Conservation (phyloP, 1,140 invertebrate species). For the Rhyacophila brunnea region DNA sequence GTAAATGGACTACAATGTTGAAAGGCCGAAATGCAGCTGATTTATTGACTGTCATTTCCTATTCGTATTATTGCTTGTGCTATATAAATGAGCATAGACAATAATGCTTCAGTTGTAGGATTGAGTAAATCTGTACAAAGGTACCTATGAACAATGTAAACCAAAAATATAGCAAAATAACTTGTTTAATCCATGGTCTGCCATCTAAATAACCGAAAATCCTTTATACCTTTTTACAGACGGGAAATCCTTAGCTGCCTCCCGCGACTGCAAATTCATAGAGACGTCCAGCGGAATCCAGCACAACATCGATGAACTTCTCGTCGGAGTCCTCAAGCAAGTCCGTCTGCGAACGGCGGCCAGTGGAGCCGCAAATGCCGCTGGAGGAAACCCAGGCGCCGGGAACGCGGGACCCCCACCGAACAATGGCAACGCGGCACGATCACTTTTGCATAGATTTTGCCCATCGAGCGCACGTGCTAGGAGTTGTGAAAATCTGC, state of each 20-base stretch:
- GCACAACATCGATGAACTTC: constrained; percentile 87
- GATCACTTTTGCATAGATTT: constrained; percentile 81
- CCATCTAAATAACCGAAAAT: too few species aligned
- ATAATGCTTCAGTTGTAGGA: too few species aligned
- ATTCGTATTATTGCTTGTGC: too few species aligned
- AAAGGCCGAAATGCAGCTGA: too few species aligned
- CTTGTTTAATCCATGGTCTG: too few species aligned
- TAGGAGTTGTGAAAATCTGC: constrained; percentile 88
- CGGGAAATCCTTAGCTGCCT: constrained; percentile 79
- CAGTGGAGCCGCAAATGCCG: constrained; percentile 47
- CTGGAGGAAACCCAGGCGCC: not conserved
- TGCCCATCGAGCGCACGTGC: constrained; percentile 83
- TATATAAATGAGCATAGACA: too few species aligned
- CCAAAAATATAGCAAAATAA: too few species aligned
- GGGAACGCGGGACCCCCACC: not conserved
- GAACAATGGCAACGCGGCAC: constrained; percentile 41
- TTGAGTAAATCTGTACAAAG: too few species aligned
- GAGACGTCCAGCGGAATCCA: constrained; percentile 89
- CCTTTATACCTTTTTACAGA: constrained; percentile 64
- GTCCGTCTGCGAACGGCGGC: constrained; percentile 73
- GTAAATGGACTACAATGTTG: too few species aligned
- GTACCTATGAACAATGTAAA: too few species aligned
- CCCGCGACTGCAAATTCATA: constrained; percentile 89
- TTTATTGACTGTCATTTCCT: too few species aligned
- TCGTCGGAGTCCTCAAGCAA: constrained; percentile 85